Evolutionary conservation across 2,888 invertebrate genomes (phyloP), one percentile per base, ranked within the genome.

Genomic region (Aromia moschata): DNA sequence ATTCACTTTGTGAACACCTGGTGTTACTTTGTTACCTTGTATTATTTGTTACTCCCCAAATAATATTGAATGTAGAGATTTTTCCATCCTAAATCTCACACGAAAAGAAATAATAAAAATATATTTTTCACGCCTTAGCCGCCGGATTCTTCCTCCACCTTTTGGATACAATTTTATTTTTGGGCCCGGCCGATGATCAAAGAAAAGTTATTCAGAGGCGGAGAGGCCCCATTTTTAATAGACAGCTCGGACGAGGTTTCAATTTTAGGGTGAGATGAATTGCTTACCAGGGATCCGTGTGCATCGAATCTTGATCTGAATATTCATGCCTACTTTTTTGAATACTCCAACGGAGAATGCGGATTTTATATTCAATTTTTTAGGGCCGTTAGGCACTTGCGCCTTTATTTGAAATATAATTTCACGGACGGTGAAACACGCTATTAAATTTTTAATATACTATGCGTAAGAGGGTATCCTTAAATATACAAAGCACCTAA

Each of bases 241-340:
- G 18, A 47, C 33, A 18, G 17, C 16, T 17, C 46, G 11, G 17
- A 46, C 18, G 18, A 46, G 17, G 47, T 36, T 36, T 37, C 11
- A 47, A 47, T 17, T 47, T 36, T 36, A 36, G 30, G 16, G 18
- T 7, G 12, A n/a, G 5, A 37, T 36, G 33, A 47, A 33, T 2
- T 37, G 47, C 47, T 47, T 25, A 25, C 25, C 3, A 25, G 25
- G 25, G n/a, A n/a, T n/a, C n/a, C n/a, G n/a, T n/a, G n/a, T n/a
- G 4, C 3, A 3, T 5, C 4, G 36, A 37, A 12, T 33, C 18
- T 37, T 36, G 16, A 47, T 47, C 10, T 47, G 47, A 47, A 47
- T 47, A 47, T 47, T 36, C 37, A 47, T 47, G 17, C n/a, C 16
- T 11, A 12, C 12, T 31, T 33, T 44, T 45, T 1, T 45, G 45